Evolutionary conservation across 2,797 vertebrate species (phyloP).

Genomic region (Lindbergichthys nudifrons): DNA sequence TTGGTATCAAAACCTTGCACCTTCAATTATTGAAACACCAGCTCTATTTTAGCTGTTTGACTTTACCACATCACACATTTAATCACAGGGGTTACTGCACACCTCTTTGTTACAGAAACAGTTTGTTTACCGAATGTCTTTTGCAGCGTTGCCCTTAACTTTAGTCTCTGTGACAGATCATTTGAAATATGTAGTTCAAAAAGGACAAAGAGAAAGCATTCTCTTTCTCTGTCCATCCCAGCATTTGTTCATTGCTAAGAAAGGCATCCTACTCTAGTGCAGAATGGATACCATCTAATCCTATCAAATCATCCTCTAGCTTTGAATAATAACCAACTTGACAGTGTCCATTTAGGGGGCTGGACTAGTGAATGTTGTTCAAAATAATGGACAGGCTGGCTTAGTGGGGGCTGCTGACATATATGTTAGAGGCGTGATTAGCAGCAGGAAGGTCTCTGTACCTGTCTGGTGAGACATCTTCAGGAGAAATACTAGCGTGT

Average conservation of each 20-base stretch:
- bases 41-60: neutral
- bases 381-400: conserved; percentile 13
- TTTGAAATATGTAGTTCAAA: conserved; percentile 47
- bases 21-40: conserved; percentile 1
- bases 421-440: conserved; percentile 49
- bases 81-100: neutral
- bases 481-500: conserved; percentile 5
- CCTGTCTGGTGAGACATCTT: conserved; percentile 35
- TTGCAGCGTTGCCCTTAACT: conserved; percentile 20
- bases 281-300: conserved; percentile 16
- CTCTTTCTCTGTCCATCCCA: conserved; percentile 16
- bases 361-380: conserved; percentile 14
- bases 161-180: conserved; percentile 30
- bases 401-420: conserved; percentile 25
- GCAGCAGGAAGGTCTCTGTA: conserved; percentile 14
- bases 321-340: conserved; percentile 58
- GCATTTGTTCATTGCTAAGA: conserved; percentile 29
- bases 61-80: neutral
- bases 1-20: neutral
- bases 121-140: conserved; percentile 23
- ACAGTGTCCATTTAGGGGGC: conserved; percentile 20
- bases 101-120: conserved; percentile 9
- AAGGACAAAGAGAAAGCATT: conserved; percentile 23
- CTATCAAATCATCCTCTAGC: conserved; percentile 17
- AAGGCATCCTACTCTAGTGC: conserved; percentile 20